Evolutionary conservation across 2,888 invertebrate species (phyloP).

Genomic region (Mimachlamys varia): DNA sequence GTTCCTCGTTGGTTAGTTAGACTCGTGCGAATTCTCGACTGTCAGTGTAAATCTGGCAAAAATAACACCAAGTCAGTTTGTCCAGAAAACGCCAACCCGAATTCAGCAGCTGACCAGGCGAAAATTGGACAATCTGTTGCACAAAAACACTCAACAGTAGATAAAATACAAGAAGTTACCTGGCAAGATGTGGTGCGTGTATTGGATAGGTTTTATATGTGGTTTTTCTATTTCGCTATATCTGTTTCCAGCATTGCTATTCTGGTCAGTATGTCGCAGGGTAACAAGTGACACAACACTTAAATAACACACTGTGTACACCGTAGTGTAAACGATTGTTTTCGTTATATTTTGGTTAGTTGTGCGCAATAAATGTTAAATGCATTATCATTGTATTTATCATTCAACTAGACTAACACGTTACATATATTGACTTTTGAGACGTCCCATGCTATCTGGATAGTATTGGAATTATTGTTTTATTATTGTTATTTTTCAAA

Average conservation of each 20-base stretch:
- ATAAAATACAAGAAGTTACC: background rate
- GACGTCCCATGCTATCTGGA: no score
- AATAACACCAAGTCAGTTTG: background rate
- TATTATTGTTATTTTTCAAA: no score
- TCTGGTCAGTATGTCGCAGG: constrained; percentile 2
- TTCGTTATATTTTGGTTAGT: no score
- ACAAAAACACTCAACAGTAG: background rate
- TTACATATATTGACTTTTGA: no score
- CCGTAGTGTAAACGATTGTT: no score
- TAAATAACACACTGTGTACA: no score
- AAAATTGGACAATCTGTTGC: background rate
- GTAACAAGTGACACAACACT: background rate
- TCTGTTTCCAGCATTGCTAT: background rate
- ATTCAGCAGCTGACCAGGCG: background rate
- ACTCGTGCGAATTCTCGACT: background rate
- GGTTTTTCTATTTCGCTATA: background rate
- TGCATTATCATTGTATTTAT: no score
- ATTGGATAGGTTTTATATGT: background rate
- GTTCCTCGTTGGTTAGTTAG: background rate
- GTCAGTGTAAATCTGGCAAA: background rate
- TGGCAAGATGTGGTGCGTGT: background rate
- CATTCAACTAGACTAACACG: no score
- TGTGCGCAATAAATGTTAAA: no score
- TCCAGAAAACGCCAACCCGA: background rate
- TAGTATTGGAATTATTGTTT: no score